phyloP scores from a whole-genome alignment of 2,113 vertebrate genomes.

The Peucedramus taeniatus region DNA sequence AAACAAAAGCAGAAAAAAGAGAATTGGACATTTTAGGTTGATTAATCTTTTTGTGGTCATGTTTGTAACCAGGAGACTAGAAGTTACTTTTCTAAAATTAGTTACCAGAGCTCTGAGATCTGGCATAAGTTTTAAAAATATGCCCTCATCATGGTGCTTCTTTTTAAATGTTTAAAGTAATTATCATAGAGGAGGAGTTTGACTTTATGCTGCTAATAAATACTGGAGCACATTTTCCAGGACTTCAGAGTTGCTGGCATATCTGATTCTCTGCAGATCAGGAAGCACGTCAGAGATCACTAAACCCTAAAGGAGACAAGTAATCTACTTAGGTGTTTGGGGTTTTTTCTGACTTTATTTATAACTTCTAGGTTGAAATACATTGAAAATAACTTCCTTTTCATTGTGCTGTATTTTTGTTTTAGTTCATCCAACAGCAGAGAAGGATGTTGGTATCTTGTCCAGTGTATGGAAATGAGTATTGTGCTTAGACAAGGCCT shows the following conservation, averaged over 20 bases:
- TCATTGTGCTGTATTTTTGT: not conserved
- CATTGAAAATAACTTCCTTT: not conserved
- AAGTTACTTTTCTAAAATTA: not conserved
- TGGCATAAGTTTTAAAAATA: not conserved
- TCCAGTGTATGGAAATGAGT: not conserved
- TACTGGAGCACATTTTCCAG: not conserved
- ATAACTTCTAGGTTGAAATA: not conserved
- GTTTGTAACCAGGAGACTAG: not conserved
- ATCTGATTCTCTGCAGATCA: not conserved
- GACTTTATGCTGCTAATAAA: not conserved
- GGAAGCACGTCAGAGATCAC: not conserved
- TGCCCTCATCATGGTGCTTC: not conserved
- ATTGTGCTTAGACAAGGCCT: not conserved
- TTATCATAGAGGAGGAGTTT: not conserved
- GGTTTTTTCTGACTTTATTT: constrained; percentile 13
- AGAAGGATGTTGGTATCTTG: not conserved
- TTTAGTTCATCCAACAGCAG: not conserved
- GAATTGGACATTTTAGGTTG: not conserved
- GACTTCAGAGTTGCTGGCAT: not conserved
- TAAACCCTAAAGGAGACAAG: constrained; percentile 10
- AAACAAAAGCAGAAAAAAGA: not conserved
- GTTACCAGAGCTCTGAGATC: not conserved
- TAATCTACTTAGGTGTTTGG: not conserved
- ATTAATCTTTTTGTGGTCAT: not conserved
- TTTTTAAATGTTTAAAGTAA: not conserved